These are phyloP conservation scores for Pollenia labialis DNA, from an alignment of 2,888 invertebrate species.

Conservation along the genomic window DNA sequence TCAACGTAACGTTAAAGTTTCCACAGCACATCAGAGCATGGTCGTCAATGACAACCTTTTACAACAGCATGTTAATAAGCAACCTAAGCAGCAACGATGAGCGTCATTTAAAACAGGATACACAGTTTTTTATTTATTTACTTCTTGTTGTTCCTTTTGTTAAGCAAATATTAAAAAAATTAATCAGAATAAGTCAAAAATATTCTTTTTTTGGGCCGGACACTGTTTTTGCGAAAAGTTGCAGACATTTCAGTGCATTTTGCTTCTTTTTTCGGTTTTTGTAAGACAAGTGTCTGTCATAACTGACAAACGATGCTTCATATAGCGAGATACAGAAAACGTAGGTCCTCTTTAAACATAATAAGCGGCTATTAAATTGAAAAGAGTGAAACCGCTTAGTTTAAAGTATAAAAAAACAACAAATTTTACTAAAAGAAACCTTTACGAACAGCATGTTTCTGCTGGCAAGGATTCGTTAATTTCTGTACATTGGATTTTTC, in stretches of 20 bases:
- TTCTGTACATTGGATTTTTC: conserved; percentile 29
- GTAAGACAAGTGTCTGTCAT: conserved; percentile 71
- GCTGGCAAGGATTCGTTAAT: conserved; percentile 49
- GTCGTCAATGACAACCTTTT: conserved; percentile 69
- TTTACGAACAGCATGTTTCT: conserved; percentile 32
- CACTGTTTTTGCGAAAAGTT: conserved; percentile 20
- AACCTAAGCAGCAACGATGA: conserved; percentile 56
- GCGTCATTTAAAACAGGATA: conserved; percentile 65
- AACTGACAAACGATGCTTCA: conserved; percentile 72
- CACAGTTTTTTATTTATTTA: conserved; percentile 10
- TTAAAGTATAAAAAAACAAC: conserved; percentile 1
- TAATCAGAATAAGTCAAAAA: conserved; percentile 73
- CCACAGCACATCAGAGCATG: conserved; percentile 57
- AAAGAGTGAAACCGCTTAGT: conserved; percentile 30
- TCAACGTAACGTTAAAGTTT: conserved; percentile 65
- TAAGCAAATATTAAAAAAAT: conserved; percentile 71
- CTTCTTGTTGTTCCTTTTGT: conserved; percentile 28
- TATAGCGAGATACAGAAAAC: conserved; percentile 39
- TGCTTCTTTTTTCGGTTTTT: conserved; percentile 24
- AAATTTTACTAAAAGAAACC: not conserved
- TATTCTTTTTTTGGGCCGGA: conserved; percentile 21
- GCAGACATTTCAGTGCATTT: conserved; percentile 31
- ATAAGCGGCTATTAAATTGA: conserved; percentile 58
- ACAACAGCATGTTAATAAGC: conserved; percentile 65
- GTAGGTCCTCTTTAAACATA: conserved; percentile 54